These are phyloP conservation scores for Oriolus oriolus DNA, from an alignment of 2,113 vertebrate species.

Conservation along the genomic window DNA sequence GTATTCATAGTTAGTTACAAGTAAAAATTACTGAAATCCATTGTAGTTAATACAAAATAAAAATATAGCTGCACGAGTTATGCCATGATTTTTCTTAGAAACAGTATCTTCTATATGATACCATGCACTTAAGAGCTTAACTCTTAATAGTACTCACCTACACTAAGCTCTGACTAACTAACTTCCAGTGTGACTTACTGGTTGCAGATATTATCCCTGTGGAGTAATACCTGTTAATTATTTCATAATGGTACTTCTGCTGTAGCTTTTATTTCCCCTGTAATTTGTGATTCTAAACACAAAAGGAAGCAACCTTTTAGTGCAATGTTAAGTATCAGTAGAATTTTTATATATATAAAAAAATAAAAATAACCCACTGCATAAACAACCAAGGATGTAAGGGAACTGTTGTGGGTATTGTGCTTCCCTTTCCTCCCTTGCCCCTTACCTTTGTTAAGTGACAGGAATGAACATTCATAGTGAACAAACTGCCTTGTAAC, in stretches of 20 bases:
- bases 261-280: constrained; percentile 14
- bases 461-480: constrained; percentile 24
- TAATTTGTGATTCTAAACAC: constrained; percentile 59
- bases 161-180: neutral
- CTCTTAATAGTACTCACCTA: neutral
- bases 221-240: neutral
- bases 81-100: constrained; percentile 5
- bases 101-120: constrained; percentile 9
- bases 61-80: constrained; percentile 49
- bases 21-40: constrained; percentile 57
- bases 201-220: neutral
- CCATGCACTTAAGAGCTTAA: constrained; percentile 26
- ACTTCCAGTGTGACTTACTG: constrained; percentile 23
- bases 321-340: constrained; percentile 60
- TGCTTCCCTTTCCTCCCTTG: constrained; percentile 3
- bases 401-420: neutral
- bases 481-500: neutral
- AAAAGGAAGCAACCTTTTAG: constrained; percentile 60
- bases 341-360: neutral
- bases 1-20: constrained; percentile 67
- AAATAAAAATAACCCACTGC: constrained; percentile 23
- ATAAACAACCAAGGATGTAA: constrained; percentile 60
- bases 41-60: constrained; percentile 63
- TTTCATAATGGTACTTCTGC: neutral
- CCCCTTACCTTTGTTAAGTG: neutral